Base-by-base conservation (phyloP, 2,797 vertebrate species). In the Gorsachius magnificus region DNA sequence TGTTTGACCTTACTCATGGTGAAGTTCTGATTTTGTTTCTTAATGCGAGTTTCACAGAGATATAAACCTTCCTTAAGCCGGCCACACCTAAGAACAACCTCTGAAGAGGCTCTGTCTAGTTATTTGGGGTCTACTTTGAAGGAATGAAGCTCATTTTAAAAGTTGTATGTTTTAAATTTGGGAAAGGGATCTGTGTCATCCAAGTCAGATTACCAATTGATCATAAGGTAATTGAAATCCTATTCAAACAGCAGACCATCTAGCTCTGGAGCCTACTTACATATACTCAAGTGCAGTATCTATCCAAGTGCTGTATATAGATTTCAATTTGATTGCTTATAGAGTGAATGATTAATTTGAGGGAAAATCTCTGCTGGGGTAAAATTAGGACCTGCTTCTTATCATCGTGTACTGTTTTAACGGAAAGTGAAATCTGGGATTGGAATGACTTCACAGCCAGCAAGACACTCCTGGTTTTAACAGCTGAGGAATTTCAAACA, bases 341-440 rank as follows among this genome's bases (percentile, higher is more conserved):
- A 61, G 80, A 2, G 7, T 72, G 64, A 93, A 85, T 91, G 76
- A 77, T 90, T 93, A 92, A 91, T 93, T 91, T 93, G 89, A 96
- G 63, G 72, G 69, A 41, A 72, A 58, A 86, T 33, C 58, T 95
- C 79, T 65, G 60, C 57, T 91, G 64, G 48, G 51, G 18, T 95
- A 54, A 63, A 95, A 90, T 53, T 89, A 93, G 81, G 79, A 83
- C 74, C 83, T 94, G 81, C 50, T 95, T 93, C 50, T 78, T 87
- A 66, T 89, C 75, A 74, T 70, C 1, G 1, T 53, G 21, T 81
- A 46, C 54, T 74, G 31, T 90, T 96, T 89, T 90, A 96, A 92
- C 45, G 41, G 65, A 38, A 84, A 84, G 51, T 26, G 66, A 95
- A 96, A 88, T 61, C 65, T 91, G 71, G 81, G 63, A 51, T 92